Conservation (phyloP, 2,888 invertebrate genomes). For the Danaus chrysippus region DNA sequence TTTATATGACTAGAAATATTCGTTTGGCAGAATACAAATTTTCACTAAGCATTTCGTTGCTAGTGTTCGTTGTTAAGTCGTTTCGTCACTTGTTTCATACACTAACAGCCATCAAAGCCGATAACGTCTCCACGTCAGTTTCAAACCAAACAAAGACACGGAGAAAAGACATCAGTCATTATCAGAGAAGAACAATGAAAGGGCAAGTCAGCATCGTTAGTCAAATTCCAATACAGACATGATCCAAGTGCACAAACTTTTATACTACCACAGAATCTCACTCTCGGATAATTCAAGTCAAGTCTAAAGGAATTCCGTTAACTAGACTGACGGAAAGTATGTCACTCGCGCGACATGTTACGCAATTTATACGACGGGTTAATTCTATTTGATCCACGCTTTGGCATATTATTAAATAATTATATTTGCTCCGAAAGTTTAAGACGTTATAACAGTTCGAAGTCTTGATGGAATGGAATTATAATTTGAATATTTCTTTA, state of each 20-base stretch:
- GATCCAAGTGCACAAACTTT: slow-evolving; percentile 20
- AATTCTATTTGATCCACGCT: slow-evolving; percentile 15
- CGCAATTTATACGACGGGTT: slow-evolving; percentile 16
- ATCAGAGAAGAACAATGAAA: slow-evolving; percentile 73
- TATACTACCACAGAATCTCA: slow-evolving; percentile 5
- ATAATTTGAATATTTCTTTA: too few relatives aligned
- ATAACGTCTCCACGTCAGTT: slow-evolving; percentile 73
- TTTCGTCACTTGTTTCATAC: slow-evolving; percentile 38
- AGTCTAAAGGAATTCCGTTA: slow-evolving; percentile 10
- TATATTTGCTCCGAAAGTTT: too few relatives aligned
- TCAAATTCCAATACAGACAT: slow-evolving; percentile 59
- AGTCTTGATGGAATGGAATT: too few relatives aligned
- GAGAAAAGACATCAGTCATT: slow-evolving; percentile 73
- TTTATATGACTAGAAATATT: too few relatives aligned
- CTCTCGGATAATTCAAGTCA: slow-evolving; percentile 20
- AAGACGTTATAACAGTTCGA: too few relatives aligned
- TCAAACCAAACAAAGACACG: slow-evolving; percentile 70
- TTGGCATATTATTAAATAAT: background rate
- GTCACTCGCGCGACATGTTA: slow-evolving; percentile 6
- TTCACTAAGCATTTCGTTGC: slow-evolving; percentile 4
- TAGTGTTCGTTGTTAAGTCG: slow-evolving; percentile 31
- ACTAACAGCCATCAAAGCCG: slow-evolving; percentile 45
- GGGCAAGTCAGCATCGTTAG: slow-evolving; percentile 70
- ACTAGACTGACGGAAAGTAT: slow-evolving; percentile 6
- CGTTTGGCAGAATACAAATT: background rate